Conservation (phyloP, 2,797 vertebrate genomes). For the Octomys mimax region DNA sequence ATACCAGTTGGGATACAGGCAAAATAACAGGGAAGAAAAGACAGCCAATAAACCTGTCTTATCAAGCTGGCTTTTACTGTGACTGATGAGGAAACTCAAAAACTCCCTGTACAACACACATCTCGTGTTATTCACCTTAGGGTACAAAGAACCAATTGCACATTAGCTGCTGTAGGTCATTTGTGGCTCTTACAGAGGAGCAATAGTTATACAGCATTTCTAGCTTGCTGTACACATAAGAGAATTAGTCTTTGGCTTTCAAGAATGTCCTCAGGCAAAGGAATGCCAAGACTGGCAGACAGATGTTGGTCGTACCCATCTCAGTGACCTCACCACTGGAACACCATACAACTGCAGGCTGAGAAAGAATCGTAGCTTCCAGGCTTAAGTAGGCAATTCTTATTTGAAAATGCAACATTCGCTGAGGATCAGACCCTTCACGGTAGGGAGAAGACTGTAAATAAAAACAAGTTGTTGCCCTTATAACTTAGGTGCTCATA, state of each 20-base stretch:
- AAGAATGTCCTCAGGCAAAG: slow-evolving; percentile 24
- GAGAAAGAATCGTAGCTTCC: not conserved
- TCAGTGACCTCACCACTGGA: not conserved
- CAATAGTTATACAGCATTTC: not conserved
- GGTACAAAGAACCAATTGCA: not conserved
- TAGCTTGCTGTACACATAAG: not conserved
- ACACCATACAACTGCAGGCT: not conserved
- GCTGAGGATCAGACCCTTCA: not conserved
- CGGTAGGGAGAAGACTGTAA: not conserved
- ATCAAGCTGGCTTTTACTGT: not conserved
- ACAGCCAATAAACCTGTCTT: not conserved
- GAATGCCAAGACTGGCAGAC: not conserved
- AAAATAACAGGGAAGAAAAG: not conserved
- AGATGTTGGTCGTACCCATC: not conserved
- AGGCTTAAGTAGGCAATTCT: slow-evolving; percentile 1
- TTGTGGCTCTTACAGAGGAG: not conserved
- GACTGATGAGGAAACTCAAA: not conserved
- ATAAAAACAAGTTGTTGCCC: not conserved
- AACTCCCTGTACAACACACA: not conserved
- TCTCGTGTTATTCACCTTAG: not conserved
- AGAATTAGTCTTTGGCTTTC: not conserved
- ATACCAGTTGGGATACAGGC: not conserved
- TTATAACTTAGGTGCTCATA: not conserved
- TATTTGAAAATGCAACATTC: not conserved
- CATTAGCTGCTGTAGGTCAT: not conserved